Conservation (phyloP, 1,140 invertebrate genomes). For the Palaemon carinicauda region DNA sequence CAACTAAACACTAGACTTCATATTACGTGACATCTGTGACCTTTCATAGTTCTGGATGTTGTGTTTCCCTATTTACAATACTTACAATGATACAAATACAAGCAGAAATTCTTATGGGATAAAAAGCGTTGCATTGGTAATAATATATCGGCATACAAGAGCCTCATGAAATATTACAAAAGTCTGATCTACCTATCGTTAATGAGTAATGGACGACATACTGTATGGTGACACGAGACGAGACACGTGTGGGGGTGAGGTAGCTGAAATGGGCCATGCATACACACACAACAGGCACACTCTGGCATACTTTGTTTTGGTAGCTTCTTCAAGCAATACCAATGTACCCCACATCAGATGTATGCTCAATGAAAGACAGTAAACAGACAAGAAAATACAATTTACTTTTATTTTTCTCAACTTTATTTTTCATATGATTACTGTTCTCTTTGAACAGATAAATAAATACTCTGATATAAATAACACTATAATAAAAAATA, state of each 20-base stretch:
- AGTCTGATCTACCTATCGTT: conserved; percentile 51
- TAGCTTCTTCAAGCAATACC: no score
- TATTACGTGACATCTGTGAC: neutral
- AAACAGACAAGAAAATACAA: no score
- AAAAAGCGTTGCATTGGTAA: conserved; percentile 52
- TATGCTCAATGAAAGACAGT: no score
- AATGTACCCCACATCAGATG: no score
- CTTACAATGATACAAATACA: conserved; percentile 58
- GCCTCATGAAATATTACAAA: conserved; percentile 53
- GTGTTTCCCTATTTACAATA: conserved; percentile 48
- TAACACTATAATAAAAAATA: no score
- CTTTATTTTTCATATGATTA: no score
- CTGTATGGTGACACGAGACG: conserved; percentile 45
- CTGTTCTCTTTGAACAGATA: no score
- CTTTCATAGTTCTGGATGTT: neutral
- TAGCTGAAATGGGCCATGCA: neutral
- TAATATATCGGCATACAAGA: conserved; percentile 53
- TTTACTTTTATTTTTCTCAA: no score
- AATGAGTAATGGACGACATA: conserved; percentile 55
- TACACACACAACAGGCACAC: neutral
- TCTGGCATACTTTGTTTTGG: neutral
- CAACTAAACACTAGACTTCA: no score
- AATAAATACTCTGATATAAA: no score
- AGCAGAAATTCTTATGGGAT: conserved; percentile 47
- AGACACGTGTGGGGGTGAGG: conserved; percentile 30